Conservation (phyloP, 2,113 vertebrate species). For the Mormyrus lacerda region DNA sequence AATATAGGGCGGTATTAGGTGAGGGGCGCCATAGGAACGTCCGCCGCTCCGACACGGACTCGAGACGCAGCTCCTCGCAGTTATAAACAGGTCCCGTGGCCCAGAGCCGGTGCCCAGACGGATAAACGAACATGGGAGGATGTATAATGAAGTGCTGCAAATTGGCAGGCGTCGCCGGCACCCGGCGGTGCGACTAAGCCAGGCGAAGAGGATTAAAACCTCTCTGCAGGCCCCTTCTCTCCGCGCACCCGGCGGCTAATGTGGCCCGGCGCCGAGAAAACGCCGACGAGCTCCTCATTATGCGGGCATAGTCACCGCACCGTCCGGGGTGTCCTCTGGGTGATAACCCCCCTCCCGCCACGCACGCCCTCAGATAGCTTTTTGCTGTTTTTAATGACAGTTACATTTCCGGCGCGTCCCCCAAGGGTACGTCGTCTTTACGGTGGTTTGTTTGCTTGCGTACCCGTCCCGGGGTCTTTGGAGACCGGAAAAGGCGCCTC, state of each 20-base stretch:
- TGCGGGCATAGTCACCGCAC: background rate
- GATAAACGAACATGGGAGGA: conserved; percentile 12
- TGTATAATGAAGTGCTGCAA: conserved; percentile 39
- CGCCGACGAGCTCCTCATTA: background rate
- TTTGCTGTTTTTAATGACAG: conserved; percentile 11
- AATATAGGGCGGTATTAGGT: background rate
- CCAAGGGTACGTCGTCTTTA: background rate
- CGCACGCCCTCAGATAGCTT: background rate
- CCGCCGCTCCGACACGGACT: conserved; percentile 18
- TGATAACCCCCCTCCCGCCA: background rate
- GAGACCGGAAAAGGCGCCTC: background rate
- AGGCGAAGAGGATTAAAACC: conserved; percentile 35
- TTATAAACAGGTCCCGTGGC: conserved; percentile 28
- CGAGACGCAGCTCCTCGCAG: conserved; percentile 14
- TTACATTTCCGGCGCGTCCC: background rate
- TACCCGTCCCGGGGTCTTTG: background rate
- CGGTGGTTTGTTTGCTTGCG: background rate
- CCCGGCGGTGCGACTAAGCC: conserved; percentile 40
- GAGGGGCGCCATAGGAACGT: background rate
- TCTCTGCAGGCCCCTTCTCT: conserved; percentile 18
- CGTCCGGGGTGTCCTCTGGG: background rate
- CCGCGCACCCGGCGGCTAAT: background rate
- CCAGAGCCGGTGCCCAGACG: conserved; percentile 3
- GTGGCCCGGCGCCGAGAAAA: background rate
- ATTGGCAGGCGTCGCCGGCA: conserved; percentile 35